Evolutionary conservation across 2,888 invertebrate genomes (phyloP).

Genomic region (Conchocele bisecta): DNA sequence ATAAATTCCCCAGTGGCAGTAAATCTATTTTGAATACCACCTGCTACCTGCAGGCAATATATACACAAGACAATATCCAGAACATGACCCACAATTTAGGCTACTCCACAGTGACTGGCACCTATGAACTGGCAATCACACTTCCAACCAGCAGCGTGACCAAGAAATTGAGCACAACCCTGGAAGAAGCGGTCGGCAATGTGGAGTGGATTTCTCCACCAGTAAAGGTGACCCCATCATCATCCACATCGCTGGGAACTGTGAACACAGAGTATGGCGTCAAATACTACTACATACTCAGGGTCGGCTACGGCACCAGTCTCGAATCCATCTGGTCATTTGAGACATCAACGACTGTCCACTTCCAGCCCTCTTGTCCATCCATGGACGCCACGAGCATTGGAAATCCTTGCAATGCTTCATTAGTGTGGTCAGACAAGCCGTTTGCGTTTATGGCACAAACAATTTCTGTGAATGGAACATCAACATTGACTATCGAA

Average conservation of each 20-base stretch:
- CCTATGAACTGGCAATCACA: conserved; percentile 47
- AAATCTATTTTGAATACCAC: conserved; percentile 27
- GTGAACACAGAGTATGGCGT: conserved; percentile 58
- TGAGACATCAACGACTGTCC: conserved; percentile 13
- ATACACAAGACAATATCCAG: conserved; percentile 30
- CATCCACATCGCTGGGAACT: conserved; percentile 26
- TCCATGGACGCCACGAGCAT: conserved; percentile 22
- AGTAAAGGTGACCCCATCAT: conserved; percentile 4
- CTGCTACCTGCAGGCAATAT: conserved; percentile 63
- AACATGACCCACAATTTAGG: conserved; percentile 49
- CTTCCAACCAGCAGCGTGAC: conserved; percentile 26
- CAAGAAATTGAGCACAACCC: conserved; percentile 39
- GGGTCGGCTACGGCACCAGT: conserved; percentile 57
- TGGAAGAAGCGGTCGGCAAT: conserved; percentile 59
- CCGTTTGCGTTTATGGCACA: conserved; percentile 41
- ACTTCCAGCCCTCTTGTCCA: conserved; percentile 50
- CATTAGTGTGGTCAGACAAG: conserved; percentile 41
- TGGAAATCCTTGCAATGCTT: conserved; percentile 35
- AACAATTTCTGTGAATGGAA: conserved; percentile 24
- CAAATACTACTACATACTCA: conserved; percentile 50
- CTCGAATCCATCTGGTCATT: conserved; percentile 50
- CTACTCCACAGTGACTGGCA: conserved; percentile 47
- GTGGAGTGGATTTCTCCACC: conserved; percentile 62
- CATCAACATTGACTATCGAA: not conserved
- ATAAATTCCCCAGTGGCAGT: conserved; percentile 1